Evolutionary conservation across 1,140 invertebrate species (phyloP).

Genomic region (Bombus terrestris): DNA sequence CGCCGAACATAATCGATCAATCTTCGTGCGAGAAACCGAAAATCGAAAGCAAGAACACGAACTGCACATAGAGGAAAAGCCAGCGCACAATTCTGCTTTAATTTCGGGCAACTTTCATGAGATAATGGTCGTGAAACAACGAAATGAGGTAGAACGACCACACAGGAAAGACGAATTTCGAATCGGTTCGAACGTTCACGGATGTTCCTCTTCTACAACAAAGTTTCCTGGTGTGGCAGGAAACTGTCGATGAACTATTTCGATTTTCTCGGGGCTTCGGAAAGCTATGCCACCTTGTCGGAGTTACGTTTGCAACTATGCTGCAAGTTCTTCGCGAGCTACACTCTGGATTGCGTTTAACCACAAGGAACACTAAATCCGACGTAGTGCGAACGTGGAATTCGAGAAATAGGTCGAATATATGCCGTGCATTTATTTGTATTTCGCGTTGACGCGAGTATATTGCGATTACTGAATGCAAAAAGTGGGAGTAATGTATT

Average conservation of each 20-base stretch:
- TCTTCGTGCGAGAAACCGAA: neutral
- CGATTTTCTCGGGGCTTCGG: neutral
- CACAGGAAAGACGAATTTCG: neutral
- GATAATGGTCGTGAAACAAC: too few relatives aligned
- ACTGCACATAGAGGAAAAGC: neutral
- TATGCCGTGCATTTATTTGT: neutral
- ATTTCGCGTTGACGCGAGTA: neutral
- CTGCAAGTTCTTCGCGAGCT: neutral
- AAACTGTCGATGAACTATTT: constrained; percentile 29
- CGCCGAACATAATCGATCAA: neutral
- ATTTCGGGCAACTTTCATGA: neutral
- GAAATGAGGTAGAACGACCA: neutral
- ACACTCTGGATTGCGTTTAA: neutral
- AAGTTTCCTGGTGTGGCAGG: neutral
- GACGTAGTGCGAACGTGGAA: neutral
- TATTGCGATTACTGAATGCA: neutral
- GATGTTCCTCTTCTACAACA: neutral
- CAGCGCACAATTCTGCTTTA: neutral
- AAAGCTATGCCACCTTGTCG: neutral
- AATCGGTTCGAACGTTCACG: neutral
- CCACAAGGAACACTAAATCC: neutral
- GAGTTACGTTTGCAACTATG: constrained; percentile 13
- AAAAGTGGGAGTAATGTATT: neutral
- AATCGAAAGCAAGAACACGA: too few relatives aligned
- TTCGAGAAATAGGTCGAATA: constrained; percentile 4